Evolutionary conservation across 92 coral and sea anemone genomes (phyloP), one percentile per base, ranked within the genome.

Genomic region (Umimayanthus chanpuru): DNA sequence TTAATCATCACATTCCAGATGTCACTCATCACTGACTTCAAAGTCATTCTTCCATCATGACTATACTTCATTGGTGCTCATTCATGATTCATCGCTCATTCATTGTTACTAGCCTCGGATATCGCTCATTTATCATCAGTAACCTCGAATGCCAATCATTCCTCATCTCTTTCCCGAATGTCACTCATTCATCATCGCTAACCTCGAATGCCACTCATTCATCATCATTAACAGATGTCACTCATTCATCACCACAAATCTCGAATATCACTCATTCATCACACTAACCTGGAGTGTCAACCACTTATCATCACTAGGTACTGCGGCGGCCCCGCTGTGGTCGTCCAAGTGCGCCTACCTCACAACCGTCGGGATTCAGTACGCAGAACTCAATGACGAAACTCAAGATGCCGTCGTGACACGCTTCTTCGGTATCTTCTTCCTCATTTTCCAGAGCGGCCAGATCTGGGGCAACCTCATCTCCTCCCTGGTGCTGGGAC

Each of bases 291-390:
- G 6, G 12, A 9, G 0, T 26, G 41, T 32, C 1, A 73, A 39
- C 28, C 38, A 71, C 28, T 71, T n/a, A n/a, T n/a, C 75, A 12
- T 73, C 26, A 73, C 25, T 73, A 94, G 96, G 96, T 68, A 90
- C 92, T 16, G 92, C 94, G 15, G 96, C 96, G 1, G 96, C 96
- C 1, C 96, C 96, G 23, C 92, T 94, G 61, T 94, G 96, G 96
- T 92, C 96, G 26, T 89, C 96, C 29, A 94, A 94, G 71, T 94
- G 96, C 80, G 94, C 96, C 23, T 94, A 94, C 82, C 94, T 94
- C 21, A 92, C 96, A 9, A 94, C 96, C 53, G 91, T 94, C 26
- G 96, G 94, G 25, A 94, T 94, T 30, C 92, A 91, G 12, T 92
- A 89, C 89, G 86, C 96, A 11, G 89, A 92, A 80, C 88, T 88